Conservation (phyloP, 2,113 vertebrate species). For the Nibea albiflora region DNA sequence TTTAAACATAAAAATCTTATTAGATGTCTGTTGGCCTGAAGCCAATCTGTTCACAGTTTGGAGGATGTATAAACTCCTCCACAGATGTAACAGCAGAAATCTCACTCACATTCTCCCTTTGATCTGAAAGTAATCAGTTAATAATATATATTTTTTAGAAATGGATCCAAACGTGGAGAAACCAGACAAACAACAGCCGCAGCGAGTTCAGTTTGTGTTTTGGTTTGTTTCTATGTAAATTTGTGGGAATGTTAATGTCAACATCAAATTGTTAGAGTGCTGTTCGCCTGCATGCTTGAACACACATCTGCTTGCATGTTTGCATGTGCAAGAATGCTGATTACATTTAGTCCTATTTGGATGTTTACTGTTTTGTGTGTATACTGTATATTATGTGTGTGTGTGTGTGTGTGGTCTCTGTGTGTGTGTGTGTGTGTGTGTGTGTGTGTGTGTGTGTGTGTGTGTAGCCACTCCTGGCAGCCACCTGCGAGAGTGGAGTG, state of each 20-base stretch:
- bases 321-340: slow-evolving; percentile 64
- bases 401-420: slow-evolving; percentile 47
- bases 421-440: slow-evolving; percentile 46
- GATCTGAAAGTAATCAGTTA: slow-evolving; percentile 3
- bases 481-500: slow-evolving; percentile 81
- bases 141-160: not conserved
- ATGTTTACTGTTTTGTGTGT: slow-evolving; percentile 65
- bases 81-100: not conserved
- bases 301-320: slow-evolving; percentile 63
- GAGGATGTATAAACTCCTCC: not conserved
- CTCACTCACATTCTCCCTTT: not conserved
- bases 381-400: slow-evolving; percentile 43
- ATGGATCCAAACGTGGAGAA: not conserved
- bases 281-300: slow-evolving; percentile 27
- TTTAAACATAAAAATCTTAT: not conserved
- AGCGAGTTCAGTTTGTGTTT: slow-evolving; percentile 34
- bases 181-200: slow-evolving; percentile 15
- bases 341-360: slow-evolving; percentile 64
- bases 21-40: not conserved
- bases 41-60: not conserved
- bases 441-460: slow-evolving; percentile 40
- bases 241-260: slow-evolving; percentile 53
- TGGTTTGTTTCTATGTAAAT: slow-evolving; percentile 37
- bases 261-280: slow-evolving; percentile 54
- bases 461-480: slow-evolving; percentile 62